A percentile compares a stretch with the other conserved stretches of the same genome.
phyloP scores from a whole-genome alignment of 1,140 invertebrate species.

The Hylaeus volcanicus region DNA sequence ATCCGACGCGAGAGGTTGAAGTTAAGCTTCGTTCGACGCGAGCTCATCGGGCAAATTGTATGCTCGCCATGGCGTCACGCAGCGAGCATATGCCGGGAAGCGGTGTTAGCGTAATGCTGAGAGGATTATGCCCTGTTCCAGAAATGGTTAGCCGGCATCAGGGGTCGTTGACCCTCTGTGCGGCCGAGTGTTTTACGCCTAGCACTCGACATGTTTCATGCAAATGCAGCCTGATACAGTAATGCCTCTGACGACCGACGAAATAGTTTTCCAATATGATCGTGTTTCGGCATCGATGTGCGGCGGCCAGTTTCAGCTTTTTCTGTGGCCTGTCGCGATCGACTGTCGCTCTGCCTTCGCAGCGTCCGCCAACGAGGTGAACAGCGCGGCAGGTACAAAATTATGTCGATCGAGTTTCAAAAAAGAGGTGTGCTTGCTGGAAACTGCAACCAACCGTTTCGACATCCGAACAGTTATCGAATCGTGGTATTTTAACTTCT shows the following conservation, averaged over 20 bases:
- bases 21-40: slow-evolving; percentile 9
- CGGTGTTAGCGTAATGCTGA: slow-evolving; percentile 17
- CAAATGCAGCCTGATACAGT: slow-evolving; percentile 10
- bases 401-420: neutral
- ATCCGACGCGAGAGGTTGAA: slow-evolving; percentile 1
- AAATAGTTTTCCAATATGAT: slow-evolving; percentile 28
- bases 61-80: neutral
- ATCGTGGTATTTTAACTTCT: no score
- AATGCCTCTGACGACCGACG: slow-evolving; percentile 10
- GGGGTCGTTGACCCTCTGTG: slow-evolving; percentile 14
- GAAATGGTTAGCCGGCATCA: neutral
- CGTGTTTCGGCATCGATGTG: neutral
- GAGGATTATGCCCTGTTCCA: slow-evolving; percentile 25
- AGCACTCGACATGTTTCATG: slow-evolving; percentile 28
- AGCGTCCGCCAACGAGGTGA: neutral
- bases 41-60: slow-evolving; percentile 10
- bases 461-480: no score
- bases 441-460: neutral
- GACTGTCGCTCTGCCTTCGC: neutral
- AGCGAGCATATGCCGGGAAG: slow-evolving; percentile 4
- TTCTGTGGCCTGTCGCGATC: neutral
- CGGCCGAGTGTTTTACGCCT: neutral
- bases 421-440: neutral
- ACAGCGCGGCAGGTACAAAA: neutral
- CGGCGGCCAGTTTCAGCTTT: no score